phyloP scores from a whole-genome alignment of 2,888 invertebrate species.

The Ommatoiulus sabulosus region DNA sequence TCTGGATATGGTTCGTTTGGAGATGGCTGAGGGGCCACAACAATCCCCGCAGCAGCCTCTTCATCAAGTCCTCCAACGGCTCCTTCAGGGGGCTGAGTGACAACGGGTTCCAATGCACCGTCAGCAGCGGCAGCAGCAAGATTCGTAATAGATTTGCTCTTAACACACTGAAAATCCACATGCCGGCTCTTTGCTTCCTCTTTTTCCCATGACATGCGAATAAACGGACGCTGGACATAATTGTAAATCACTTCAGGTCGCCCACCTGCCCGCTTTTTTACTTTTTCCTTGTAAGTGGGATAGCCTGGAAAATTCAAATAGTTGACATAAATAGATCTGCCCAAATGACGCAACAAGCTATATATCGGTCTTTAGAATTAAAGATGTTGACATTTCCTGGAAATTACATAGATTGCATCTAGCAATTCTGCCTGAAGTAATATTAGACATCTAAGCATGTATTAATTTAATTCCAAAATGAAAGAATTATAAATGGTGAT shows the following conservation, averaged over 20 bases:
- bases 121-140: slow-evolving; percentile 95
- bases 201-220: slow-evolving; percentile 99
- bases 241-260: slow-evolving; percentile 98
- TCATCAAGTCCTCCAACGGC: slow-evolving; percentile 61
- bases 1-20: slow-evolving; percentile 60
- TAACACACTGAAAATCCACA: slow-evolving; percentile 99
- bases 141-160: slow-evolving; percentile 97
- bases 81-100: slow-evolving; percentile 58
- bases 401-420: no score
- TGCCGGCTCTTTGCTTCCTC: slow-evolving; percentile 99
- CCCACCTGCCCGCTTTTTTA: slow-evolving; percentile 94
- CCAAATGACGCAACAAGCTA: no score
- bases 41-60: slow-evolving; percentile 60
- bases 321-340: no score
- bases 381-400: no score
- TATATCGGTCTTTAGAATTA: no score
- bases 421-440: no score
- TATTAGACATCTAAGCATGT: no score
- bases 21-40: slow-evolving; percentile 56
- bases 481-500: no score
- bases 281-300: slow-evolving; percentile 99
- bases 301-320: slow-evolving; percentile 73
- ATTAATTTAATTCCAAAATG: no score
- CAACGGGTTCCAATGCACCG: slow-evolving; percentile 75
- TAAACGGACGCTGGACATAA: slow-evolving; percentile 98